phyloP scores from a whole-genome alignment of 2,113 vertebrate genomes.

The Zapus hudsonius region DNA sequence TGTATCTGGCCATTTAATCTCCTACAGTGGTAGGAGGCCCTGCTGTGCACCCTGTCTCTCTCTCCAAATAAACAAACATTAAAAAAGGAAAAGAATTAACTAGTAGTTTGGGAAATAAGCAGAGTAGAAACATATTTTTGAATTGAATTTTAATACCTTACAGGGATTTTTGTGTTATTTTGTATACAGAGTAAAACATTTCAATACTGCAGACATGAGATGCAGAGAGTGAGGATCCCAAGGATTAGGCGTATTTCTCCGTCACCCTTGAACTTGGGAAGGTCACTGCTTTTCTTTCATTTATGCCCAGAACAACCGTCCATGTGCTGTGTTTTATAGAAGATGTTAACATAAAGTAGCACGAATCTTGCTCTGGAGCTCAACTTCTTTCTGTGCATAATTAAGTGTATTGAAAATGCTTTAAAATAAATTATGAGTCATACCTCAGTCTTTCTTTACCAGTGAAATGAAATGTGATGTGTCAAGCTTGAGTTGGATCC shows the following conservation, averaged over 20 bases:
- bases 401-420: constrained; percentile 80
- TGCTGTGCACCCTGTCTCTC: neutral
- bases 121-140: neutral
- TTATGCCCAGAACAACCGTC: neutral
- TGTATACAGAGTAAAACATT: neutral
- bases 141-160: constrained; percentile 12
- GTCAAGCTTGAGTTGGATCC: constrained; percentile 78
- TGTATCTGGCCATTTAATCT: no score
- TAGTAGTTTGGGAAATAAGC: constrained; percentile 10
- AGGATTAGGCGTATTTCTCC: neutral
- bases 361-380: constrained; percentile 57
- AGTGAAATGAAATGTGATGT: constrained; percentile 74
- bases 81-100: neutral
- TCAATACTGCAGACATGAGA: neutral
- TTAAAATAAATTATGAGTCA: constrained; percentile 83
- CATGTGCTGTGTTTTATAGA: constrained; percentile 35
- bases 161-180: no score
- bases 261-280: neutral
- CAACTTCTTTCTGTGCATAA: constrained; percentile 65
- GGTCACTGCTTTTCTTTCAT: neutral
- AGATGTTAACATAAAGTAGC: constrained; percentile 55
- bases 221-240: neutral
- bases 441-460: constrained; percentile 72
- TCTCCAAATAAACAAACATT: neutral
- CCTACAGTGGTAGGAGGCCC: no score